Evolutionary conservation across 2,888 invertebrate genomes (phyloP).

Genomic region (Lithophane semibrunnea): DNA sequence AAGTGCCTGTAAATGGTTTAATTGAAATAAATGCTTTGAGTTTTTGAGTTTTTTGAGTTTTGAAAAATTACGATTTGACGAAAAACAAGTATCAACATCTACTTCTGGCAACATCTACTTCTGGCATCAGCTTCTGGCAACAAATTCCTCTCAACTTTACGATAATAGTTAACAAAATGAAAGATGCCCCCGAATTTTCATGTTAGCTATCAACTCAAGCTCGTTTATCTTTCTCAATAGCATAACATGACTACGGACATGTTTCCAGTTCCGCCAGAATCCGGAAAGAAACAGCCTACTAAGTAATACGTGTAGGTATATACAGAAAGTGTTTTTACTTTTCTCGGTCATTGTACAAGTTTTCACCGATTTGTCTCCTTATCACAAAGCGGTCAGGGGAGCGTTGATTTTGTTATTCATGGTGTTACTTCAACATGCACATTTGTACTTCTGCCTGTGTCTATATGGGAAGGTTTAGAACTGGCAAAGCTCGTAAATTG

Average conservation of each 20-base stretch:
- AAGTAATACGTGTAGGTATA: slow-evolving; percentile 63
- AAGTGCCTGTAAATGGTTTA: too few relatives aligned
- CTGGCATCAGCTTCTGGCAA: not conserved
- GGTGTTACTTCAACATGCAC: slow-evolving; percentile 54
- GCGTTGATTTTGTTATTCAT: slow-evolving; percentile 74
- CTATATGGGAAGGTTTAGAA: slow-evolving; percentile 47
- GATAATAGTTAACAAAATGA: slow-evolving; percentile 14
- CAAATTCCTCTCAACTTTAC: not conserved
- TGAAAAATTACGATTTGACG: not conserved
- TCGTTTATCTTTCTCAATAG: slow-evolving; percentile 47
- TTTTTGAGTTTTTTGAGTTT: too few relatives aligned
- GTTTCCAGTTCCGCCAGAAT: slow-evolving; percentile 59
- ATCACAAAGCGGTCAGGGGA: slow-evolving; percentile 85
- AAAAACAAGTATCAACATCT: not conserved
- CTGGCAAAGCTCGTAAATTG: slow-evolving; percentile 40
- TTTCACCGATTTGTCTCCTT: slow-evolving; percentile 84
- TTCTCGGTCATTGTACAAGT: slow-evolving; percentile 77
- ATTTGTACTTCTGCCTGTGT: slow-evolving; percentile 49
- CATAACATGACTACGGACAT: slow-evolving; percentile 44
- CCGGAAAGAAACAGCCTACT: slow-evolving; percentile 67
- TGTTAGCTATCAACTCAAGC: slow-evolving; percentile 19
- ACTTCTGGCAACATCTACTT: not conserved
- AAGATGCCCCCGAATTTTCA: slow-evolving; percentile 29
- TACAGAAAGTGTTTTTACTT: slow-evolving; percentile 86
- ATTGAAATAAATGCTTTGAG: too few relatives aligned